Evolutionary conservation across 1,140 invertebrate species (phyloP), one percentile per base, ranked within the genome.

Genomic region (Drosophila baimaii): DNA sequence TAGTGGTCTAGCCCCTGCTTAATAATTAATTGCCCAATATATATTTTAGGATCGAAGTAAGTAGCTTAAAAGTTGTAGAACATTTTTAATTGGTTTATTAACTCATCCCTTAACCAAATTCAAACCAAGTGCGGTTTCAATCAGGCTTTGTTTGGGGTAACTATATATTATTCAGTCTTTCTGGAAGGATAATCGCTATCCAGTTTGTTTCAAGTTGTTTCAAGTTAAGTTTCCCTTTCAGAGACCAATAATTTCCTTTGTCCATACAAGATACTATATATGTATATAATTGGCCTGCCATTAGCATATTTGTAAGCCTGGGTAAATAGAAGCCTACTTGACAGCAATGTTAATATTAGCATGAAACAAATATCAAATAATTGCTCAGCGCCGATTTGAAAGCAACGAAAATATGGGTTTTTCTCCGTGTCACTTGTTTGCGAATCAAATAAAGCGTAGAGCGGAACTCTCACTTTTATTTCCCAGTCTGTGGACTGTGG

Each of bases 381-480:
- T 39, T 58, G 33, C 21, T 27, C 27, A 58, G 66, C 17, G 1
- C 35, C 6, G 35, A 68, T 69, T 55, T 33, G 27, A 69, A 41
- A 31, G 10, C 19, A 31, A 41, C 19, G 8, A 61, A 54, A 55
- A 33, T 21, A 17, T 52, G 41, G 13, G 39, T 25, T 23, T 21
- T 62, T 54, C n/a, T 39, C 25, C 37, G 23, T 41, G 39, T 9
- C 57, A n/a, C 13, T 44, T 81, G 68, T 82, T 89, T 86, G 71
- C 68, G 17, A 70, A 70, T 80, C 37, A 79, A 88, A 89, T 86
- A 79, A 69, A 77, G 49, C 58, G 31, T 73, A 66, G 79, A 63
- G 59, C 58, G 43, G 10, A 62, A 77, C 83, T 88, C 64, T 89
- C 66, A 69, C 83, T 88, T 88, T 89, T 83, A 62, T 79, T 77